Percentiles rank a stretch among this genome's conserved stretches.
phyloP scores from a whole-genome alignment of 2,888 invertebrate genomes.

The Cephus spinipes region DNA sequence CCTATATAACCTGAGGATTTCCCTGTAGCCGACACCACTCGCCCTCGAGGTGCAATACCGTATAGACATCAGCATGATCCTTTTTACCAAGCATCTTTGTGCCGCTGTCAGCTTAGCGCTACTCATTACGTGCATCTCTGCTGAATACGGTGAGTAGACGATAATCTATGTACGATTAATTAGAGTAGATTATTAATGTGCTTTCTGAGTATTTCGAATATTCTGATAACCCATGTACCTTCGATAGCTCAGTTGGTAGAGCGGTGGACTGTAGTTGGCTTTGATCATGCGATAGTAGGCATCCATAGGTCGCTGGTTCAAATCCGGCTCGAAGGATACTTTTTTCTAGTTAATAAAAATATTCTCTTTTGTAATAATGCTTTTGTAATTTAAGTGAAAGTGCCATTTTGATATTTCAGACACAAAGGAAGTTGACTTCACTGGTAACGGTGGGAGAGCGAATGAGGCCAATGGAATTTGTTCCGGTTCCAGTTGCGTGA shows the following conservation, averaged over 20 bases:
- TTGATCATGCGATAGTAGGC: conserved; percentile 20
- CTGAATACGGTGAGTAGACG: conserved; percentile 49
- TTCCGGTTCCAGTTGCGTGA: conserved; percentile 47
- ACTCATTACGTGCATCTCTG: conserved; percentile 32
- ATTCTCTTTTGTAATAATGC: neutral
- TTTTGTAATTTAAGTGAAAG: neutral
- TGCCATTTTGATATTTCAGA: conserved; percentile 22
- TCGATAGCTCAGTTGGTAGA: conserved; percentile 68
- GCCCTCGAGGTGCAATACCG: conserved; percentile 26
- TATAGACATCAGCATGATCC: conserved; percentile 17
- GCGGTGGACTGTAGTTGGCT: conserved; percentile 66
- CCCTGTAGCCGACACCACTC: conserved; percentile 32
- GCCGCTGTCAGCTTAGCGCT: conserved; percentile 31
- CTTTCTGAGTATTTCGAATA: neutral
- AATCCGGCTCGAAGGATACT: conserved; percentile 63
- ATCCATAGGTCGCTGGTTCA: conserved; percentile 67
- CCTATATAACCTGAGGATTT: conserved; percentile 40
- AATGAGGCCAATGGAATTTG: conserved; percentile 38
- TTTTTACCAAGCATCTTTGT: conserved; percentile 23
- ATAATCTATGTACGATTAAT: neutral
- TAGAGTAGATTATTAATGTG: neutral
- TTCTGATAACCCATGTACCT: conserved; percentile 35
- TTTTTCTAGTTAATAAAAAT: neutral
- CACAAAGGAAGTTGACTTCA: conserved; percentile 29
- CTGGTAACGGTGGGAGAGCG: conserved; percentile 17